phyloP scores from a whole-genome alignment of 2,797 vertebrate species.

The Taenioides sp. region DNA sequence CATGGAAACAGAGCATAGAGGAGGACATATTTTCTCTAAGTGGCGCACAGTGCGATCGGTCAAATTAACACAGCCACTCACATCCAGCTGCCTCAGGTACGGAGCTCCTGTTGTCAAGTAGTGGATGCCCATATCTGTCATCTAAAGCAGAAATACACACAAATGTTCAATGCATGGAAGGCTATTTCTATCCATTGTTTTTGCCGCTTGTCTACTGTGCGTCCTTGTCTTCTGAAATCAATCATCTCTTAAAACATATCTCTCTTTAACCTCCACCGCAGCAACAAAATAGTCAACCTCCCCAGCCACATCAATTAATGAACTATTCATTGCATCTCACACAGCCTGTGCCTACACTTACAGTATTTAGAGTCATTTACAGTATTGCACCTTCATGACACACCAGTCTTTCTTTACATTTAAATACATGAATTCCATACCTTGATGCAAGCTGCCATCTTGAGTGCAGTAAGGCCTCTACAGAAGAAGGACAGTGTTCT shows the following conservation, averaged over 20 bases:
- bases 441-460: slow-evolving; percentile 75
- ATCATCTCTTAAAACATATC: too few species aligned
- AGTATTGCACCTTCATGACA: background rate
- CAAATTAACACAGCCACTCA: slow-evolving; percentile 80
- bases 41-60: slow-evolving; percentile 71
- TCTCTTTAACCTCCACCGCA: too few species aligned
- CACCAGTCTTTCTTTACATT: background rate
- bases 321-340: too few species aligned
- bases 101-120: slow-evolving; percentile 73
- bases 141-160: slow-evolving; percentile 55
- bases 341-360: too few species aligned
- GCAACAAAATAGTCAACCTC: too few species aligned
- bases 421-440: slow-evolving; percentile 46
- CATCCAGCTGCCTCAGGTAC: slow-evolving; percentile 79
- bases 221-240: too few species aligned
- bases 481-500: slow-evolving; percentile 78
- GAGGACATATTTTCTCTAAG: slow-evolving; percentile 74
- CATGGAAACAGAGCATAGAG: slow-evolving; percentile 79
- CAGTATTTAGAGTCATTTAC: background rate
- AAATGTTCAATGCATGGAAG: background rate
- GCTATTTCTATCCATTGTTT: background rate
- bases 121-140: slow-evolving; percentile 79
- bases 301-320: too few species aligned
- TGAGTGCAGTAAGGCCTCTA: slow-evolving; percentile 66
- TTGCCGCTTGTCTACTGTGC: background rate